A percentile compares a stretch with the other conserved stretches of the same genome.
These are phyloP conservation scores for Parnassius smintheus DNA, from an alignment of 2,888 invertebrate species.

Conservation along the genomic window DNA sequence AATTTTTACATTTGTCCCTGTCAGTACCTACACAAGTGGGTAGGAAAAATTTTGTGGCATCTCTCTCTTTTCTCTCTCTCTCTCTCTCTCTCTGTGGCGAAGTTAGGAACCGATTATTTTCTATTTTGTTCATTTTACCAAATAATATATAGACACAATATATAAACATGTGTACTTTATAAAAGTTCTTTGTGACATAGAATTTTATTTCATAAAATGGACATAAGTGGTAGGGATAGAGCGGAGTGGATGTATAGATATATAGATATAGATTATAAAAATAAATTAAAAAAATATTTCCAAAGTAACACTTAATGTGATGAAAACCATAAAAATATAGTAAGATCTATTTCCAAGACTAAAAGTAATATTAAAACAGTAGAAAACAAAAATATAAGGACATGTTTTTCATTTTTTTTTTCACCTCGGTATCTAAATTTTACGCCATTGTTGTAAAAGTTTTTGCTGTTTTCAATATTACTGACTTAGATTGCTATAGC, in stretches of 20 bases:
- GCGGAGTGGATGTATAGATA: slow-evolving; percentile 47
- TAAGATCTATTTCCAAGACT: slow-evolving; percentile 21
- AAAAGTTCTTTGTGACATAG: neutral
- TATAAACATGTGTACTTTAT: too few relatives aligned
- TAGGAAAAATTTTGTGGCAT: too few relatives aligned
- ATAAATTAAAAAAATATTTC: slow-evolving; percentile 56
- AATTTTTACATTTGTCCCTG: too few relatives aligned
- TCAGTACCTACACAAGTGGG: too few relatives aligned
- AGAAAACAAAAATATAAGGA: slow-evolving; percentile 6
- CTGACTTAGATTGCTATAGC: slow-evolving; percentile 27
- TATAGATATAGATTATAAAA: slow-evolving; percentile 42
- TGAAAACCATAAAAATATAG: slow-evolving; percentile 75
- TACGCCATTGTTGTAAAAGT: slow-evolving; percentile 28
- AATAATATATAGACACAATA: too few relatives aligned
- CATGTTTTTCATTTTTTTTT: slow-evolving; percentile 5
- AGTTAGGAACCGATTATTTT: too few relatives aligned
- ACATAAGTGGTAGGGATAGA: slow-evolving; percentile 40
- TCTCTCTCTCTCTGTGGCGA: too few relatives aligned
- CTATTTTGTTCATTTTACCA: too few relatives aligned
- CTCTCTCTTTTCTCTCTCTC: too few relatives aligned
- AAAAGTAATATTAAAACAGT: slow-evolving; percentile 26
- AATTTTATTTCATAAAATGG: slow-evolving; percentile 29
- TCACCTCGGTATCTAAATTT: slow-evolving; percentile 1
- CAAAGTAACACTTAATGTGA: slow-evolving; percentile 73
- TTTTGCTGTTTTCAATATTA: slow-evolving; percentile 9